Evolutionary conservation across 2,113 vertebrate species (phyloP).

Genomic region (Geococcyx californianus): DNA sequence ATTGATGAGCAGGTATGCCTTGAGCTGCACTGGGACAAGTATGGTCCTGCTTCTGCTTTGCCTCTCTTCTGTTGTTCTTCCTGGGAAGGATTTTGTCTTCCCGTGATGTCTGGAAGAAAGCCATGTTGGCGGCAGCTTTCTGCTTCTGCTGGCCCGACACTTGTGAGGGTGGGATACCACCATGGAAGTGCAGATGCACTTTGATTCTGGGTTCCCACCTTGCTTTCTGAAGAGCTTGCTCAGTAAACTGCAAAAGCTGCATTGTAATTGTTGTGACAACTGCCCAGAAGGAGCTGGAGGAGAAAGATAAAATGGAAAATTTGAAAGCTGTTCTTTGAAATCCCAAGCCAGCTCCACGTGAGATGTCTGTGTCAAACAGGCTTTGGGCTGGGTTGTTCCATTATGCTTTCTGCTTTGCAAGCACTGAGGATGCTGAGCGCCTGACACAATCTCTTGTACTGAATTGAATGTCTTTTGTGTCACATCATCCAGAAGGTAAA

Average conservation of each 20-base stretch:
- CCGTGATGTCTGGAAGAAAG: accelerated
- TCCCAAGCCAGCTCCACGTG: neutral
- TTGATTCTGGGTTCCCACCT: neutral
- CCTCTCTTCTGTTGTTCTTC: neutral
- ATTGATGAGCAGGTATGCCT: constrained; percentile 88
- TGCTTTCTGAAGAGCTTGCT: neutral
- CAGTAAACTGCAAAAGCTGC: neutral
- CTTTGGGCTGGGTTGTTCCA: neutral
- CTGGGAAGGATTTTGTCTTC: neutral
- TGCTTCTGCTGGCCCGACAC: accelerated
- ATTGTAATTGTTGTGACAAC: neutral
- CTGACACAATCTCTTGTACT: neutral
- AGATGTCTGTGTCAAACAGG: accelerated
- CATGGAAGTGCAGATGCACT: neutral
- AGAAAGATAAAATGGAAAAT: neutral
- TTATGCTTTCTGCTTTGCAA: neutral
- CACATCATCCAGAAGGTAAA: neutral
- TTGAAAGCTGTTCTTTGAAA: neutral
- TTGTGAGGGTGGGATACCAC: no score
- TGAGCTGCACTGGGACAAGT: accelerated
- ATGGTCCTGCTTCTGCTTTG: neutral
- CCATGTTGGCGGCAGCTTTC: neutral
- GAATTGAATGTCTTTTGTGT: accelerated
- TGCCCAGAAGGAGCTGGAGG: accelerated
- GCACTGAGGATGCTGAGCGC: neutral